A percentile compares a stretch with the other conserved stretches of the same genome.
Conservation (phyloP, 1,140 invertebrate species). For the Arctopsyche grandis region DNA sequence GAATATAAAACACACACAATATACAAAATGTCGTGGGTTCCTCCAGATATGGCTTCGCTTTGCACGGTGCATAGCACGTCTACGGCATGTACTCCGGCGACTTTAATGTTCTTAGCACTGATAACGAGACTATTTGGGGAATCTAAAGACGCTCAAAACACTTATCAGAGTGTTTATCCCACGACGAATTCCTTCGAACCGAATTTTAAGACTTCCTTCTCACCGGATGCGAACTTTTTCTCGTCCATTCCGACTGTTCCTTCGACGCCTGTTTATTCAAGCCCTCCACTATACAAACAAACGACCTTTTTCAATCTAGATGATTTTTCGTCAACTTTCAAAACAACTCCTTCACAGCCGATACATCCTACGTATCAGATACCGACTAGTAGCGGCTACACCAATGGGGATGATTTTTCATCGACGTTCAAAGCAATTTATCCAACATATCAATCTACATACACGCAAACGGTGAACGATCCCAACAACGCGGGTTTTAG, state of each 20-base stretch:
- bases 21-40: conserved; percentile 65
- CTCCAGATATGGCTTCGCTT: conserved; percentile 62
- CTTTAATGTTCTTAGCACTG: conserved; percentile 65
- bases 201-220: conserved; percentile 13
- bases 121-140: conserved; percentile 65
- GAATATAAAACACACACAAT: background rate
- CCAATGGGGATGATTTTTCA: background rate
- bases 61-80: conserved; percentile 63
- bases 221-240: background rate
- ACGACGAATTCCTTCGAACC: background rate
- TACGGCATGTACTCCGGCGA: conserved; percentile 64
- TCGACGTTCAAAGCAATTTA: background rate
- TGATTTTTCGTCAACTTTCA: background rate
- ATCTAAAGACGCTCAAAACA: conserved; percentile 59
- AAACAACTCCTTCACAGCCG: background rate
- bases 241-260: background rate
- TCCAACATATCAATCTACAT: background rate
- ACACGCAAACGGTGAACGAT: background rate
- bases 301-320: background rate
- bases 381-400: background rate
- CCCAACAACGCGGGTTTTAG: conserved; percentile 15
- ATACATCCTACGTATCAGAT: no score
- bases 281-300: background rate
- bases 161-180: background rate
- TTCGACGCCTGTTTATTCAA: background rate